Conservation (phyloP, 2,113 vertebrate species). For the Thoracochromis brauschi region DNA sequence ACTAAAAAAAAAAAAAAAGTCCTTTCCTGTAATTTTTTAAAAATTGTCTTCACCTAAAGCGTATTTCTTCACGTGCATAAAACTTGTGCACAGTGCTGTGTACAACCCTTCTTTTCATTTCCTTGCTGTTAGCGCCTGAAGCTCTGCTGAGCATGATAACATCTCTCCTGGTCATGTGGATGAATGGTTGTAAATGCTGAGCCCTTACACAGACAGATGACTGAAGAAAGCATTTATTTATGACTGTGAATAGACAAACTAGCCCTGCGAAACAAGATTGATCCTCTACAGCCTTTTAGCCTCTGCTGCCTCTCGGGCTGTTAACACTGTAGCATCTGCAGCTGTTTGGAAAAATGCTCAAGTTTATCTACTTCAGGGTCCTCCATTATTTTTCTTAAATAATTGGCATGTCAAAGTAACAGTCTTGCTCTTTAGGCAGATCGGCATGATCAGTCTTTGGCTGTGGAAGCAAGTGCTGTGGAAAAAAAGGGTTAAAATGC, state of each 20-base stretch:
- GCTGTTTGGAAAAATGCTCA: not conserved
- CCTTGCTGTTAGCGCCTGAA: not conserved
- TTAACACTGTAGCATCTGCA: not conserved
- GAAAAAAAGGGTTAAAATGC: not conserved
- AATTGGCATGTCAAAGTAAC: not conserved
- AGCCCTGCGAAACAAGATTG: not conserved
- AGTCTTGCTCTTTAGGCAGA: not conserved
- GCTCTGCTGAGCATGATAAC: not conserved
- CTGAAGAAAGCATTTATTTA: not conserved
- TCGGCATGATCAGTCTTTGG: not conserved
- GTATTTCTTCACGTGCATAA: not conserved
- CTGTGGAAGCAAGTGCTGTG: not conserved
- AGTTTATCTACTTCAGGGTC: not conserved
- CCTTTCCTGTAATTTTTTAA: not conserved
- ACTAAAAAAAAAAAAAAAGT: not conserved
- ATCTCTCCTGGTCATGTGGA: not conserved
- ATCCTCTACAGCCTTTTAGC: not conserved
- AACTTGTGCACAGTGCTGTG: not conserved
- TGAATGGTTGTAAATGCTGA: not conserved
- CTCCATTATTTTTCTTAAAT: not conserved
- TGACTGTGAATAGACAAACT: not conserved
- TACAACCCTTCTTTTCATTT: not conserved
- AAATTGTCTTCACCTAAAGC: not conserved
- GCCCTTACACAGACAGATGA: not conserved
- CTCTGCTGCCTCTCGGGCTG: not conserved